Base-by-base conservation (phyloP, 2,888 invertebrate species). In the Erynnis tages region DNA sequence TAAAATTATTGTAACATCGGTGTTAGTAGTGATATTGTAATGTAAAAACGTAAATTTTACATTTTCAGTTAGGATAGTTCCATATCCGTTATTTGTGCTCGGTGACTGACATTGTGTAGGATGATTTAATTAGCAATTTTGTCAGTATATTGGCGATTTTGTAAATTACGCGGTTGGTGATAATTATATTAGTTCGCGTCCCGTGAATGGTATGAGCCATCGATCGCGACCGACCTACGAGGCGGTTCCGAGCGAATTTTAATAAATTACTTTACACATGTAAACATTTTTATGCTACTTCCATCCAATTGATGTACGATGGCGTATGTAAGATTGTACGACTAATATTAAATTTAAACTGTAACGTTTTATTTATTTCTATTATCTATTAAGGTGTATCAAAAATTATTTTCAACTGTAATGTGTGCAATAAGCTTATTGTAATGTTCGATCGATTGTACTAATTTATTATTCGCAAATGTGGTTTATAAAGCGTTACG, bases 401-500 rank as follows among this genome's bases (percentile, higher is more conserved):
- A 21, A n/a, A 25, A 25, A 25, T 25, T 13, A 40, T 11, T 17
- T 37, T 23, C 16, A 13, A 21, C 25, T 37, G 27, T 11, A 21
- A 6, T 27, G 16, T 19, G 50, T 50, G 50, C 50, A 50, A 50
- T 50, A 43, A 30, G 17, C 32, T 17, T 27, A 27, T 47, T 25
- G 11, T 37, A 17, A 27, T 13, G 19, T 37, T 29, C 6, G 8
- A 6, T 29, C 35, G 34, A 5, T 32, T 19, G n/a, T 2, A n/a
- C 8, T 6, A 29, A 43, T 30, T 44, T 23, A 30, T 21, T 21
- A 38, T 21, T 32, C 13, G 34, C 32, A 13, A 25, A 11, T 32
- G 21, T 45, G 50, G 54, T 59, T 57, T 46, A 46, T 49, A 48
- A 47, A 40, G 37, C 57, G 54, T 57, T 55, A 55, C 46, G 59